A percentile compares a stretch with the other conserved stretches of the same genome.
These are phyloP conservation scores for Belonocnema kinseyi DNA, from an alignment of 1,140 invertebrate species.

Conservation along the genomic window DNA sequence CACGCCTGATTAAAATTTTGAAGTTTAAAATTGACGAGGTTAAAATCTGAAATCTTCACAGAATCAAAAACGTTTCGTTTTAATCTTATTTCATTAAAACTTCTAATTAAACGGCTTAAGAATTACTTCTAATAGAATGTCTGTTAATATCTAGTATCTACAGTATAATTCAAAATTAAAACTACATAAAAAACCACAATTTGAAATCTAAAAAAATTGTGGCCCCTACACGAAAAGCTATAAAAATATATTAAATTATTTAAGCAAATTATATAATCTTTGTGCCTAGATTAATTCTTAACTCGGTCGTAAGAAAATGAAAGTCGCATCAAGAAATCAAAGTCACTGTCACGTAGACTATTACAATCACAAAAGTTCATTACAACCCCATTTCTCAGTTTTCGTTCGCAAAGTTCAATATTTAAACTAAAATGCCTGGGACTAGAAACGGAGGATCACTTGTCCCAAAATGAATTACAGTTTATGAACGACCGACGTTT, in stretches of 20 bases:
- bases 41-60: too few species aligned
- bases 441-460: too few species aligned
- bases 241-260: neutral
- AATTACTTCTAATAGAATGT: too few species aligned
- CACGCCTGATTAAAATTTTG: too few species aligned
- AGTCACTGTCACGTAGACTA: neutral
- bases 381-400: neutral
- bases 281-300: neutral
- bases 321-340: neutral
- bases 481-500: too few species aligned
- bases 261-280: neutral
- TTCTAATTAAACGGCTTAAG: too few species aligned
- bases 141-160: neutral
- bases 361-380: constrained; percentile 11
- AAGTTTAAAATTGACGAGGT: too few species aligned
- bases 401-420: too few species aligned
- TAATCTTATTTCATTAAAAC: too few species aligned
- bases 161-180: neutral
- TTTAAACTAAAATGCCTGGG: too few species aligned
- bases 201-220: neutral
- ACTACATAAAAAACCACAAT: neutral
- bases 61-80: too few species aligned
- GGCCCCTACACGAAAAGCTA: neutral
- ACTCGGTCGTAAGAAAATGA: neutral
- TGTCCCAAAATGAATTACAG: too few species aligned